These are phyloP conservation scores for Callinectes sapidus DNA, from an alignment of 2,888 invertebrate species.

Conservation along the genomic window DNA sequence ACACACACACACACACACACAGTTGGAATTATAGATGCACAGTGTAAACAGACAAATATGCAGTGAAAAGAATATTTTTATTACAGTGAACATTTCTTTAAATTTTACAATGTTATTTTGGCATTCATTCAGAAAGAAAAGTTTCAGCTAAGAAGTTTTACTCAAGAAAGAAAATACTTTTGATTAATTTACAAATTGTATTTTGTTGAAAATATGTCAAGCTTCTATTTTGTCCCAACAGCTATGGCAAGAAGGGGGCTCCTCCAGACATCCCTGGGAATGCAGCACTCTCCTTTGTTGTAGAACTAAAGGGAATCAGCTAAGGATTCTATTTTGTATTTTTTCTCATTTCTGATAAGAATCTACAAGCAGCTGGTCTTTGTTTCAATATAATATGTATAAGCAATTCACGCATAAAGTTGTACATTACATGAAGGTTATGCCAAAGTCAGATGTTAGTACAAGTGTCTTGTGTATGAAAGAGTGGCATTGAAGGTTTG, in stretches of 20 bases:
- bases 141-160: background rate
- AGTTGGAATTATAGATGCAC: background rate
- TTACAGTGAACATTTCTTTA: constrained; percentile 17
- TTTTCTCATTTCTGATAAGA: background rate
- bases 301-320: constrained; percentile 43
- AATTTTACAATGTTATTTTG: background rate
- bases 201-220: background rate
- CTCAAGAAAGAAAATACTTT: background rate
- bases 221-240: constrained; percentile 75
- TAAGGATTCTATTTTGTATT: constrained; percentile 1
- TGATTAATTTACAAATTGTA: constrained; percentile 16
- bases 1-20: background rate
- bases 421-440: background rate
- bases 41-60: background rate
- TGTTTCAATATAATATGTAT: background rate
- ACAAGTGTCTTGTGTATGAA: background rate
- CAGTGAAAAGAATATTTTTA: constrained; percentile 15
- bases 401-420: background rate
- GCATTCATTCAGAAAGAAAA: background rate
- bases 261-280: constrained; percentile 68
- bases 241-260: constrained; percentile 83
- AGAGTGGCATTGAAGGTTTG: background rate
- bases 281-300: constrained; percentile 35
- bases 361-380: background rate
- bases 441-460: background rate